Conservation (phyloP, 2,797 vertebrate species). For the Artibeus jamaicensis region DNA sequence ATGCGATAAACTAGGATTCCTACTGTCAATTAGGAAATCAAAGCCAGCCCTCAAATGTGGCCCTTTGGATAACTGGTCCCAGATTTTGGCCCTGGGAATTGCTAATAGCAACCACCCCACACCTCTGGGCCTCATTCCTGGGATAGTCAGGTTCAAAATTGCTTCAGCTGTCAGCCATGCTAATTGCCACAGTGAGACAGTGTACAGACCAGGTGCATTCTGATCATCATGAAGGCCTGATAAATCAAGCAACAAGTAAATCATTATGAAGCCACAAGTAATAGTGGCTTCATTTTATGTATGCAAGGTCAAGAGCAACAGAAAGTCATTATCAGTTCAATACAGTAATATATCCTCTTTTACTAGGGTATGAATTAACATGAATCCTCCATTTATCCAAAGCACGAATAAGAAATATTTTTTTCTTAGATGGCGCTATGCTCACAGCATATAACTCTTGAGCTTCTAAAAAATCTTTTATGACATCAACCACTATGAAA, state of each 20-base stretch:
- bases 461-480: not conserved
- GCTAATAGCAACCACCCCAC: not conserved
- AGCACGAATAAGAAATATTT: not conserved
- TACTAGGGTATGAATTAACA: not conserved
- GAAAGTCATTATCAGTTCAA: not conserved
- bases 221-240: not conserved
- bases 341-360: not conserved
- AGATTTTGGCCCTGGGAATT: conserved; percentile 20
- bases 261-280: not conserved
- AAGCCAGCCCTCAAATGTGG: conserved; percentile 40
- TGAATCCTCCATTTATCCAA: not conserved
- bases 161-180: not conserved
- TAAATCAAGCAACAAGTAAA: not conserved
- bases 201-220: not conserved
- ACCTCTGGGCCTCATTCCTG: conserved; percentile 14
- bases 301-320: not conserved
- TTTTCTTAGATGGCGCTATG: not conserved
- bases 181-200: not conserved
- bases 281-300: not conserved
- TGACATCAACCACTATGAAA: not conserved
- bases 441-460: not conserved
- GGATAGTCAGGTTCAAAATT: not conserved
- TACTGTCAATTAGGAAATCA: conserved; percentile 72
- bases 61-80: conserved; percentile 60
- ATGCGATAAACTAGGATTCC: conserved; percentile 72